A percentile compares a stretch with the other conserved stretches of the same genome.
These are phyloP conservation scores for Hoplostethus mediterraneus DNA, from an alignment of 2,797 vertebrate species.

Conservation along the genomic window DNA sequence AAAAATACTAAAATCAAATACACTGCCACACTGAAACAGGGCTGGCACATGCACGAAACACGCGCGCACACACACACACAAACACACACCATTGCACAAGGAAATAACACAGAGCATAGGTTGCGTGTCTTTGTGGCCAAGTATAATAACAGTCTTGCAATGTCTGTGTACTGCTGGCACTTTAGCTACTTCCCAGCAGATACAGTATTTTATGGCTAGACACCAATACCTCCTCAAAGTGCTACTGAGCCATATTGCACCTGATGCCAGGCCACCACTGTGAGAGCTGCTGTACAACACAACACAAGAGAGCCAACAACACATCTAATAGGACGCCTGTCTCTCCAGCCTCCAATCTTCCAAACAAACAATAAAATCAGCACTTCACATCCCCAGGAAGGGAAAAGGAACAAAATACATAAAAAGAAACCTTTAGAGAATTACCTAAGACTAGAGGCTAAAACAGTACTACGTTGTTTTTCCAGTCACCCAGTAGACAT, in stretches of 20 bases:
- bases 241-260: slow-evolving; percentile 68
- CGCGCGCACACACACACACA: slow-evolving; percentile 24
- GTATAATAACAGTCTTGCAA: slow-evolving; percentile 62
- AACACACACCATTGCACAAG: slow-evolving; percentile 26
- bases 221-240: slow-evolving; percentile 71
- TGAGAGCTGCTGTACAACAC: slow-evolving; percentile 72
- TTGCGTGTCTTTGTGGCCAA: slow-evolving; percentile 47
- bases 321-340: slow-evolving; percentile 71
- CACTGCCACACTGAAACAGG: slow-evolving; percentile 62
- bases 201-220: slow-evolving; percentile 65
- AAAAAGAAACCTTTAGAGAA: slow-evolving; percentile 39
- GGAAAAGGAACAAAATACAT: slow-evolving; percentile 13
- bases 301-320: slow-evolving; percentile 61
- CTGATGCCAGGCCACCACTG: slow-evolving; percentile 74
- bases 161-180: slow-evolving; percentile 46
- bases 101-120: slow-evolving; percentile 46
- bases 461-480: slow-evolving; percentile 39
- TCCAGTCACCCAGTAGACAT: slow-evolving; percentile 46
- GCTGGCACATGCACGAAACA: slow-evolving; percentile 55
- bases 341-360: slow-evolving; percentile 66
- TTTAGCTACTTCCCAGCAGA: slow-evolving; percentile 64
- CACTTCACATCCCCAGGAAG: slow-evolving; percentile 43
- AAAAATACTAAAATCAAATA: slow-evolving; percentile 79
- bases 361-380: slow-evolving; percentile 71
- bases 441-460: slow-evolving; percentile 31